Evolutionary conservation across 2,888 invertebrate species (phyloP), one percentile per base, ranked within the genome.

Genomic region (Selenia dentaria): DNA sequence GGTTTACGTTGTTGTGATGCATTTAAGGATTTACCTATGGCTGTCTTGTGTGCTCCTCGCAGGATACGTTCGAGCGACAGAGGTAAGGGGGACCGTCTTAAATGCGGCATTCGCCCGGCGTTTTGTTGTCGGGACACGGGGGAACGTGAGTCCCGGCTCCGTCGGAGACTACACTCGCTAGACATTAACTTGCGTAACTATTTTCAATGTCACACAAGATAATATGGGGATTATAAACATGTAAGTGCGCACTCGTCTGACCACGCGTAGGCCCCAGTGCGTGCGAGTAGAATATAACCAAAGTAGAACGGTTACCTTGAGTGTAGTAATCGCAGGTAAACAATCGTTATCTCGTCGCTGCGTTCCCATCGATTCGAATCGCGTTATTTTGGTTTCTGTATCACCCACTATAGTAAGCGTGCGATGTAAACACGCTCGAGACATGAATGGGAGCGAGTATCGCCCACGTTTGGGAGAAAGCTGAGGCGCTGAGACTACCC

Each of bases 1-100:
- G 62, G 74, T 73, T 79, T 73, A 76, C 74, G 72, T 83, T 88
- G 86, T 92, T 91, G 93, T 93, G 92, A 94, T 94, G 94, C 92
- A 94, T 93, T 94, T 93, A 84, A 93, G 94, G 94, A 94, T 94
- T 94, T 93, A 92, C 83, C 90, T 93, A 91, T 91, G 94, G 92
- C 90, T 94, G 92, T 93, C 93, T 91, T 93, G 93, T 92, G 93
- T 94, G 90, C 92, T 94, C 92, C 92, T 94, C 81, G 88, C 93
- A 83, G 94, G 94, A 92, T 94, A 93, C 91, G 93, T 94, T 88
- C 92, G 93, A 91, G 94, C 93, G 87, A 92, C 92, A 91, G 94
- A 94, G 94, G 94, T 94, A 92, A 94, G 93, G 91, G 84, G 82
- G 79, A 75, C 79, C 79, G 82, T 86, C 85, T 87, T 85, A 79